phyloP scores from a whole-genome alignment of 1,140 invertebrate genomes.

The Hyles euphorbiae region DNA sequence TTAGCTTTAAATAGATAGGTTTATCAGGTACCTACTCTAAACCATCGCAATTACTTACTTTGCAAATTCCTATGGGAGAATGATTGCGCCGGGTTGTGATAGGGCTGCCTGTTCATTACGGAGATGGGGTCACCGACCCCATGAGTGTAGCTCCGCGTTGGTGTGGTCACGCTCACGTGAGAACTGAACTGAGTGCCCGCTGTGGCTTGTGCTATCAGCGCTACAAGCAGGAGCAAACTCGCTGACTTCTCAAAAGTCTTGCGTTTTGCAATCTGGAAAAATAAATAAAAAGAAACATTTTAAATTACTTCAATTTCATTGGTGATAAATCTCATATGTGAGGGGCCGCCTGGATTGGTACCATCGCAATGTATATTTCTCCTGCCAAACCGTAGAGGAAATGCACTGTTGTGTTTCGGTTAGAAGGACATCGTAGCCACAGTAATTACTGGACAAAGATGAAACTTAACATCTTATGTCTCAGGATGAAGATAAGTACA shows the following conservation, averaged over 20 bases:
- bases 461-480: too few species aligned
- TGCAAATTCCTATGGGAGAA: constrained; percentile 31
- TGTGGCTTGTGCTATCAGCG: constrained; percentile 25
- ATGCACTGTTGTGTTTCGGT: too few species aligned
- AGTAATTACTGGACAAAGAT: too few species aligned
- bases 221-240: background rate
- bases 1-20: background rate
- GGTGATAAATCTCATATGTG: too few species aligned
- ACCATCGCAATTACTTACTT: constrained; percentile 27
- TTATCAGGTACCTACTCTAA: too few species aligned
- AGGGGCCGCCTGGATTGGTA: too few species aligned
- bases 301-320: background rate
- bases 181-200: constrained; percentile 58
- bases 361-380: too few species aligned
- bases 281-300: background rate
- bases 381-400: too few species aligned
- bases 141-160: constrained; percentile 60
- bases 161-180: constrained; percentile 65
- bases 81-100: constrained; percentile 20
- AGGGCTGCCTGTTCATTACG: constrained; percentile 26
- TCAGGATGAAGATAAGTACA: too few species aligned
- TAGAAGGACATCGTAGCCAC: too few species aligned
- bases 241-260: constrained; percentile 8
- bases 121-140: constrained; percentile 61
- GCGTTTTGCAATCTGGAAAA: constrained; percentile 21